Base-by-base conservation (phyloP, 2,113 vertebrate species). In the Aegotheles bennettii region DNA sequence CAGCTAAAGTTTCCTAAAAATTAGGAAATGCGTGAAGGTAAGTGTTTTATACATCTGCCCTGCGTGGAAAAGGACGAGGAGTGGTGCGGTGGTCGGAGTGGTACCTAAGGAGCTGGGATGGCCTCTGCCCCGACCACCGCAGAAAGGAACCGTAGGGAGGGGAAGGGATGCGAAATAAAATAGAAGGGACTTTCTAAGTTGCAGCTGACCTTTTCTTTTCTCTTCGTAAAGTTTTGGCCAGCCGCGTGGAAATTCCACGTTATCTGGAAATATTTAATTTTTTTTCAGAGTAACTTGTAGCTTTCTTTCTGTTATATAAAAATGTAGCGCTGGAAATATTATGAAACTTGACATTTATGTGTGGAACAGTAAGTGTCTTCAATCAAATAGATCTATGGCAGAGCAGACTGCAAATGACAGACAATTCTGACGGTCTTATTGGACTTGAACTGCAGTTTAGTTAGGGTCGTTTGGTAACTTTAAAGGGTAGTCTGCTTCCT, bases 271-370 rank as follows among this genome's bases (percentile, higher is more conserved):
- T 88, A 33, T 47, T 87, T 89, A 65, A 92, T 45, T 45, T 45
- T 45, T 89, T 69, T 93, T 77, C 77, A 45, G 87, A 29, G 57
- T 61, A 91, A 83, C 82, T 82, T 71, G 65, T 59, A 85, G 75
- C 21, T 92, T 90, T 93, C 76, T 88, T 95, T 90, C 88, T 94
- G n/a, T 89, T 90, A 81, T 63, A 65, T 45, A 45, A 18, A 45
- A 18, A 45, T 16, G 68, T 74, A 81, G 63, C 68, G 28, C 84
- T 96, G 94, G 92, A 95, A 97, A 96, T 96, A 96, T 96, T 92
- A 97, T 97, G 95, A 96, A 97, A 94, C 75, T 93, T 95, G 95
- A 96, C 95, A 94, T 96, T 97, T 97, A 96, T 94, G 92, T 95
- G 89, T 87, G 89, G 94, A 96, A 90, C 81, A 86, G 88, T 95